Conservation (phyloP, 2,113 vertebrate genomes). For the Microcebus jonahi region DNA sequence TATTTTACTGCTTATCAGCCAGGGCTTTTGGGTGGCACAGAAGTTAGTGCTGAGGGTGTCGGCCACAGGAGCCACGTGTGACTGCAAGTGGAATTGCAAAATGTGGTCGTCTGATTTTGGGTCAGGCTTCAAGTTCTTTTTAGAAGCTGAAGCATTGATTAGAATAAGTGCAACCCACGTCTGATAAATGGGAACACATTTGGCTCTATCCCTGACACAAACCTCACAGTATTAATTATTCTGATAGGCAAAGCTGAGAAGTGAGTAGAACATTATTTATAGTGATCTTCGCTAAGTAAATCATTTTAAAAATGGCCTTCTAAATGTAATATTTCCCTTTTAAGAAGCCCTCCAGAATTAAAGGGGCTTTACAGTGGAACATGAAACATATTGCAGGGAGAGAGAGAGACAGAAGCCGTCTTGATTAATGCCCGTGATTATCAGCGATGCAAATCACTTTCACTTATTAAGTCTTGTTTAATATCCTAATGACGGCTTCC, state of each 20-base stretch:
- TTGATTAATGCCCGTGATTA: constrained; percentile 99
- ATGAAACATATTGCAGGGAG: constrained; percentile 93
- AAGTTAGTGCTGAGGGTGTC: background rate
- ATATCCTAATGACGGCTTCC: constrained; percentile 99
- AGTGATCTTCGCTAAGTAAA: constrained; percentile 89
- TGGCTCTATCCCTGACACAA: constrained; percentile 80
- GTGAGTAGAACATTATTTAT: constrained; percentile 87
- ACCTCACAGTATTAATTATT: constrained; percentile 86
- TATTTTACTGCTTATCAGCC: constrained; percentile 48
- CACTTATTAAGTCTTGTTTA: constrained; percentile 99
- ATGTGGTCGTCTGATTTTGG: constrained; percentile 80
- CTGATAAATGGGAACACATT: constrained; percentile 87
- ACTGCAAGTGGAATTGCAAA: constrained; percentile 78
- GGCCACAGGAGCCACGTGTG: background rate
- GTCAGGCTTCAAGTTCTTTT: constrained; percentile 78
- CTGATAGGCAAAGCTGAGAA: constrained; percentile 85
- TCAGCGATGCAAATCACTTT: constrained; percentile 99
- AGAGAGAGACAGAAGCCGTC: constrained; percentile 93
- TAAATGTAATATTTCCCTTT: constrained; percentile 90
- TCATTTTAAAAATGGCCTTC: constrained; percentile 89
- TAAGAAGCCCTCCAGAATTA: constrained; percentile 95
- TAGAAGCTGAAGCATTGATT: constrained; percentile 81
- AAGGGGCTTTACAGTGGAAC: constrained; percentile 96
- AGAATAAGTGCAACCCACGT: constrained; percentile 82
- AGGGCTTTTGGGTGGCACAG: background rate